Conservation (phyloP, 2,888 invertebrate species). For the Keiferia lycopersicella region DNA sequence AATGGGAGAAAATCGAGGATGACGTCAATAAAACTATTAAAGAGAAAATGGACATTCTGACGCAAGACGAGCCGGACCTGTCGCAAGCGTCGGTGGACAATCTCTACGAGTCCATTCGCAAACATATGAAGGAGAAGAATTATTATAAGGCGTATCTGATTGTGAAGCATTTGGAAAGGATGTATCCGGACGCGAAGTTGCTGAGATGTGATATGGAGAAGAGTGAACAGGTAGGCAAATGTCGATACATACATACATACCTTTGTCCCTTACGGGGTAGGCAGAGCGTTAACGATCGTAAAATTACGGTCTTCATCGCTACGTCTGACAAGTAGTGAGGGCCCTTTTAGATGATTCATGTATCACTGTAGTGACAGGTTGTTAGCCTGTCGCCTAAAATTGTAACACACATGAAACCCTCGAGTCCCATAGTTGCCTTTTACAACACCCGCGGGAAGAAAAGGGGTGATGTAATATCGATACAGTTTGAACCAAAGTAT, state of each 20-base stretch:
- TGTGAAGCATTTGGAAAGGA: constrained; percentile 72
- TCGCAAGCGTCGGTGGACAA: constrained; percentile 72
- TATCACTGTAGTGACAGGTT: too few relatives aligned
- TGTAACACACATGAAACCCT: too few relatives aligned
- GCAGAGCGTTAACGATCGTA: too few relatives aligned
- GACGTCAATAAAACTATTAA: constrained; percentile 75
- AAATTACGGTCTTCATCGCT: too few relatives aligned
- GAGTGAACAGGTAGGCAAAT: constrained; percentile 68
- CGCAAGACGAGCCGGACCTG: constrained; percentile 72
- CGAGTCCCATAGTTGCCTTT: too few relatives aligned
- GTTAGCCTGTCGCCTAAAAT: too few relatives aligned
- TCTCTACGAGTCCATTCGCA: constrained; percentile 67
- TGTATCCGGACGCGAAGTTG: constrained; percentile 72
- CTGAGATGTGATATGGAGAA: constrained; percentile 73
- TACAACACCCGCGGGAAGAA: too few relatives aligned
- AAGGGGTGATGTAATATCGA: too few relatives aligned
- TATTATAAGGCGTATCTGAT: constrained; percentile 78
- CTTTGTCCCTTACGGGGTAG: too few relatives aligned
- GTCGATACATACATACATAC: background rate
- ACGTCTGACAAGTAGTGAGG: too few relatives aligned
- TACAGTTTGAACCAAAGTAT: too few relatives aligned
- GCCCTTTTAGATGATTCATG: too few relatives aligned
- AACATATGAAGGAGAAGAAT: constrained; percentile 68
- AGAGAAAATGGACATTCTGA: constrained; percentile 67
- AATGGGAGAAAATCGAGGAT: constrained; percentile 78